Evolutionary conservation across 2,113 vertebrate genomes (phyloP), one percentile per base, ranked within the genome.

Genomic region (Melanostigma gelatinosum): DNA sequence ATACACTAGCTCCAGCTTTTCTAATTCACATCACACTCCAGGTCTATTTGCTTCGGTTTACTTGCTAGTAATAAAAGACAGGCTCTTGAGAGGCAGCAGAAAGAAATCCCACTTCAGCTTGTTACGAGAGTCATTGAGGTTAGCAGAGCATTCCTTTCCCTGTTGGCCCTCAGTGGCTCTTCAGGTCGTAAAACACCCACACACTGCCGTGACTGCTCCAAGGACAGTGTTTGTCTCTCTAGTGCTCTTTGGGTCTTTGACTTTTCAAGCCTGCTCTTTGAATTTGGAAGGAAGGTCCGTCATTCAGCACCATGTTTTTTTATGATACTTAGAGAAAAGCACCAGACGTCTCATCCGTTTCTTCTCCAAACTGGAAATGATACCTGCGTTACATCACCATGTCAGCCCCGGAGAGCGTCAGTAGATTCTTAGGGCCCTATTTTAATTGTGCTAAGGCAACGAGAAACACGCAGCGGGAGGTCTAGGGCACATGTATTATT

Each of bases 81-180:
- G 75, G 76, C 65, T 58, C 81, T 85, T 70, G 84, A 88, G 84
- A 90, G 84, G 78, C 71, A 50, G 66, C 54, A 63, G 46, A 34
- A 34, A 34, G 82, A 90, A 86, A 84, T 80, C 76, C 79, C 78
- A 76, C 88, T 88, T 83, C 57, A 83, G 84, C 76, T 80, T 40
- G 78, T 64, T 52, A 64, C 54, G 66, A 79, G 85, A 89, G 84
- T 69, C 81, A 72, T 72, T 58, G 77, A 87, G 84, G 85, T 85
- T 46, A 79, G 81, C 64, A 9, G 57, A 48, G 66, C 69, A 60
- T 80, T 54, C 80, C 84, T 67, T 32, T 78, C 54, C 50, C 66
- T 40, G 36, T 75, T 79, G 74, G 72, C 77, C 81, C 81, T 77
- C 42, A 40, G 65, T 3, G 12, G 63, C 74, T 84, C 79, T 79